Conservation (phyloP, 2,113 vertebrate genomes). For the Mirza zaza region DNA sequence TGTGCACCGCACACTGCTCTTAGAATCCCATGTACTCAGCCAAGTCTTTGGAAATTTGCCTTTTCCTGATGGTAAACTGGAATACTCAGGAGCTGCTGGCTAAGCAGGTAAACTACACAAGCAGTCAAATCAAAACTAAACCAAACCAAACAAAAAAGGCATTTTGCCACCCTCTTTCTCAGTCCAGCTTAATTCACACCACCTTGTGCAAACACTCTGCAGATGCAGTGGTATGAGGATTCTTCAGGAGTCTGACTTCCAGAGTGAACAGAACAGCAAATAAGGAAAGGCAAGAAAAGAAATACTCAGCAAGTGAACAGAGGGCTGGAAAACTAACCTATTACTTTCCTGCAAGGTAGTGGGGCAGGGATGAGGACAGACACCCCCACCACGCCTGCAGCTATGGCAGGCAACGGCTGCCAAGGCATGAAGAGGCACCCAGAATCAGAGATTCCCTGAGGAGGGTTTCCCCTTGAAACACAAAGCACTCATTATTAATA, state of each 20-base stretch:
- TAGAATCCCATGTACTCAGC: background rate
- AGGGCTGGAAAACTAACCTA: background rate
- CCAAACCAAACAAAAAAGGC: background rate
- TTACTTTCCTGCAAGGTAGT: background rate
- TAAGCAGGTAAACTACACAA: background rate
- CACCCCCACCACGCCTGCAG: background rate
- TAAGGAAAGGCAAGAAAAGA: too few relatives aligned
- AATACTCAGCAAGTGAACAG: fast-evolving
- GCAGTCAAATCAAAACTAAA: background rate
- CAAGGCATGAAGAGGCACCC: background rate
- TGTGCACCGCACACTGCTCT: background rate
- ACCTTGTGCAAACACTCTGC: fast-evolving
- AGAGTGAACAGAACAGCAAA: background rate
- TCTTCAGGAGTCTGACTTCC: background rate
- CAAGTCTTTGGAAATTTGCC: background rate
- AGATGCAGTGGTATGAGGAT: fast-evolving
- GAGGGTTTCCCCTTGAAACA: background rate
- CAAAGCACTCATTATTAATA: background rate
- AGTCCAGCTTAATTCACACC: background rate
- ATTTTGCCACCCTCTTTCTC: background rate
- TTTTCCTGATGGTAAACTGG: background rate
- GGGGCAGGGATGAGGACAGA: background rate
- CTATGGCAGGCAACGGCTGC: background rate
- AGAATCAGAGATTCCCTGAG: background rate
- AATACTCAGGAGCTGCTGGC: background rate